Evolutionary conservation across 2,113 vertebrate genomes (phyloP).

Genomic region (Panthera leo): DNA sequence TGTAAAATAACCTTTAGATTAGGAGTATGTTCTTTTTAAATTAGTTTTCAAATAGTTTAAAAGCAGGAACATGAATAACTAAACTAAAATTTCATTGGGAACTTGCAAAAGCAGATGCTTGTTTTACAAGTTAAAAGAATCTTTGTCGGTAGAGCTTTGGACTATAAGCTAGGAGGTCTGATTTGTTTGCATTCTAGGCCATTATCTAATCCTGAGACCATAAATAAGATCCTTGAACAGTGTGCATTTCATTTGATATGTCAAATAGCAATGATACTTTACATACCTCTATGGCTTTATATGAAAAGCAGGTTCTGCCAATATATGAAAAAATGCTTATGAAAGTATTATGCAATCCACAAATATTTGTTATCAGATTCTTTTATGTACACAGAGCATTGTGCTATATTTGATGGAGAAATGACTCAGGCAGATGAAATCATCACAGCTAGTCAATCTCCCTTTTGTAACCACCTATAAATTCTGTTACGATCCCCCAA

Average conservation of each 20-base stretch:
- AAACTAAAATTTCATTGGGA: conserved; percentile 3
- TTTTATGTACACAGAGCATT: neutral
- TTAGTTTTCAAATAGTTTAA: conserved; percentile 50
- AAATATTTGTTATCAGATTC: conserved; percentile 41
- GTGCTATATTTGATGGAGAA: neutral
- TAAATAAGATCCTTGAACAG: conserved; percentile 38
- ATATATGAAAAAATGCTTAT: conserved; percentile 28
- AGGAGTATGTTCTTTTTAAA: conserved; percentile 24
- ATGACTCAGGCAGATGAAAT: conserved; percentile 33
- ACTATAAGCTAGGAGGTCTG: neutral
- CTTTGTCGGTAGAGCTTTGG: neutral
- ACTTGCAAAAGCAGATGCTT: neutral
- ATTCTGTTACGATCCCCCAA: neutral
- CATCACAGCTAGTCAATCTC: neutral
- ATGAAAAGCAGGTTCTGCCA: conserved; percentile 27
- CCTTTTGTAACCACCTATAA: neutral
- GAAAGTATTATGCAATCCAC: conserved; percentile 14
- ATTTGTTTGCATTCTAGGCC: conserved; percentile 8
- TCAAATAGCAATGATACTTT: conserved; percentile 49
- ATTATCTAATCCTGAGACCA: conserved; percentile 13
- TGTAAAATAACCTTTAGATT: neutral
- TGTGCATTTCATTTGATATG: conserved; percentile 44
- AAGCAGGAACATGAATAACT: neutral
- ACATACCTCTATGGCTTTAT: conserved; percentile 29
- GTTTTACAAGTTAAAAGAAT: neutral